phyloP scores from a whole-genome alignment of 2,113 vertebrate genomes.

The Carollia perspicillata region DNA sequence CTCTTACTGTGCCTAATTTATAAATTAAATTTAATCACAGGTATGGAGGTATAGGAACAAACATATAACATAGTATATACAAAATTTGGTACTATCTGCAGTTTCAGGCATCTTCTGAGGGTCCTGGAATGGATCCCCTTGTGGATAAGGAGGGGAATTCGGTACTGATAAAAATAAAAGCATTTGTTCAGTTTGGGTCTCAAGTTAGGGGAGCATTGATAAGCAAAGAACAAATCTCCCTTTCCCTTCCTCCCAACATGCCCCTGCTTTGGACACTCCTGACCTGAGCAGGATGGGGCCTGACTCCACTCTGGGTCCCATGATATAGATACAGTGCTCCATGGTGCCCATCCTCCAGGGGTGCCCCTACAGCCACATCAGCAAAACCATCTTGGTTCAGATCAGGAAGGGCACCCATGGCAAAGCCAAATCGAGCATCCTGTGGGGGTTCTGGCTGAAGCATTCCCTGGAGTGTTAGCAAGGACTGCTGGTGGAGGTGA shows the following conservation, averaged over 20 bases:
- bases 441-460: constrained; percentile 85
- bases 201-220: not conserved
- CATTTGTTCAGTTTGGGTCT: not conserved
- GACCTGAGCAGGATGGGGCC: constrained; percentile 59
- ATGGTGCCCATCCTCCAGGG: constrained; percentile 92
- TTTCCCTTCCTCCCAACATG: too few relatives aligned
- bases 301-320: constrained; percentile 65
- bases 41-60: too few relatives aligned
- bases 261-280: not conserved
- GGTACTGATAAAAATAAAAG: not conserved
- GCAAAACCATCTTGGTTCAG: constrained; percentile 91
- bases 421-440: constrained; percentile 92
- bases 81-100: not conserved
- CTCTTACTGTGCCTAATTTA: not conserved
- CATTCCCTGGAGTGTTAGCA: constrained; percentile 85
- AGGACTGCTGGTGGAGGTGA: constrained; percentile 67
- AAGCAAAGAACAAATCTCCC: not conserved
- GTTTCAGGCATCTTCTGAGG: not conserved
- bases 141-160: not conserved
- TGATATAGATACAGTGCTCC: constrained; percentile 95
- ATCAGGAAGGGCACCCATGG: constrained; percentile 87
- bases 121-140: not conserved
- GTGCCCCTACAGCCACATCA: constrained; percentile 91
- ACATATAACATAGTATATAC: not conserved
- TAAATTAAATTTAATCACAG: not conserved